Percentiles rank a stretch among this genome's conserved stretches.
Conservation (phyloP, 2,113 vertebrate genomes). For the Melanerpes formicivorus region DNA sequence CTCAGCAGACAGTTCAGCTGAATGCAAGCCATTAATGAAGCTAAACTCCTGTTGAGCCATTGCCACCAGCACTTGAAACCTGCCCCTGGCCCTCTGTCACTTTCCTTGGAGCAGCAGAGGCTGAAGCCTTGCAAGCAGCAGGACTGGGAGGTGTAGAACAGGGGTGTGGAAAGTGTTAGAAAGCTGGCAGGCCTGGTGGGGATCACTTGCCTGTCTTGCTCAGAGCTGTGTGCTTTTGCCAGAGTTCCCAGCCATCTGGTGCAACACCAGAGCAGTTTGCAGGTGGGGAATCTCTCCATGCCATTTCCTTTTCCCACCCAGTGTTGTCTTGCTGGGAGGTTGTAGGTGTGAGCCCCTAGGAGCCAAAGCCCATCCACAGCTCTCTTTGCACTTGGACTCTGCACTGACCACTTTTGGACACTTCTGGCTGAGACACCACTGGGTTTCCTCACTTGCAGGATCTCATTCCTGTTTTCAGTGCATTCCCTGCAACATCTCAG, state of each 20-base stretch:
- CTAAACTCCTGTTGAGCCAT: not conserved
- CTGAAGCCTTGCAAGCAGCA: accelerated
- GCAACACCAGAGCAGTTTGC: not conserved
- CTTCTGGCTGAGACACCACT: not conserved
- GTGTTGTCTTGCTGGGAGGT: not conserved
- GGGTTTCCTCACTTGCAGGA: no score
- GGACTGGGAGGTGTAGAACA: not conserved
- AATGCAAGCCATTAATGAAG: not conserved
- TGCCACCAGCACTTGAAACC: accelerated
- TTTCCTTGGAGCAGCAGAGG: not conserved
- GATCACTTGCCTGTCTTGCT: not conserved
- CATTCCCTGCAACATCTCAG: not conserved
- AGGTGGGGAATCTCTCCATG: not conserved
- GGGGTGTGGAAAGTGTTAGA: not conserved
- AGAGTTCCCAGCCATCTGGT: not conserved
- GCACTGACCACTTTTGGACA: not conserved
- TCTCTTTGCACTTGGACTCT: not conserved
- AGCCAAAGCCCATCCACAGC: not conserved
- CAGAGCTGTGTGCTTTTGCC: not conserved
- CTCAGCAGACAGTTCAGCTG: not conserved
- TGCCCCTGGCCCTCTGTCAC: accelerated
- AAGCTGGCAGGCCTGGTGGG: not conserved
- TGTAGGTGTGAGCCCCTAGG: not conserved
- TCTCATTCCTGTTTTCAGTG: not conserved
- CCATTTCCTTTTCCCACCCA: not conserved